Percentiles rank a stretch among this genome's conserved stretches.
Evolutionary conservation across 2,113 vertebrate species (phyloP).

Genomic region (Forbesichthys papilliferus): DNA sequence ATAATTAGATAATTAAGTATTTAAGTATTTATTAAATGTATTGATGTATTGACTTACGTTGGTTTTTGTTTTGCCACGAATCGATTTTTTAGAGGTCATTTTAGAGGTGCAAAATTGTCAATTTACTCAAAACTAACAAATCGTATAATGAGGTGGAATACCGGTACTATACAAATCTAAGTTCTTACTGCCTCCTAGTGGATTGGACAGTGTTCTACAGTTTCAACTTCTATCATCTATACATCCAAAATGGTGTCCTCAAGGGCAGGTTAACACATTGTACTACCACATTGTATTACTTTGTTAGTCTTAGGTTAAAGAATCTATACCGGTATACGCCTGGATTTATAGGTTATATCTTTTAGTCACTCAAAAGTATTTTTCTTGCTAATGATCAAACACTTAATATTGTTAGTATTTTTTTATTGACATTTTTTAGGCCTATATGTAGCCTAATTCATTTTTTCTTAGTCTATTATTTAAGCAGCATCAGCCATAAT

Average conservation of each 20-base stretch:
- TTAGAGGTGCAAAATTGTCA: not conserved
- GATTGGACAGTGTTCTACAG: conserved; percentile 10
- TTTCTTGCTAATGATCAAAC: not conserved
- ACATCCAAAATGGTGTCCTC: not conserved
- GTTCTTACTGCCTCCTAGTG: conserved; percentile 66
- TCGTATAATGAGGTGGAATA: not conserved
- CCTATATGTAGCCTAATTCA: too few relatives aligned
- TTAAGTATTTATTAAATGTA: too few relatives aligned
- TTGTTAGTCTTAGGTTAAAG: too few relatives aligned
- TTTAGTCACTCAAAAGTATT: not conserved
- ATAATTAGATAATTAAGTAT: too few relatives aligned
- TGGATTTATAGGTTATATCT: not conserved
- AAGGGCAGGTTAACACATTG: not conserved
- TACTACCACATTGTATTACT: too few relatives aligned
- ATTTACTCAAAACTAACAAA: not conserved
- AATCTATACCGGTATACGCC: too few relatives aligned
- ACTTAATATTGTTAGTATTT: not conserved
- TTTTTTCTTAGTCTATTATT: too few relatives aligned
- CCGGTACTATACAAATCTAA: conserved; percentile 10
- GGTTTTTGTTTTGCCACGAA: not conserved
- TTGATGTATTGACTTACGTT: not conserved
- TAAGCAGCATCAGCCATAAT: too few relatives aligned
- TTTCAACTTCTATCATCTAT: not conserved
- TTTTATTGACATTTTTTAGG: not conserved
- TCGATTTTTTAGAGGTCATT: not conserved